These are phyloP conservation scores for Stegastes partitus DNA, from an alignment of 2,113 vertebrate species.

Conservation along the genomic window DNA sequence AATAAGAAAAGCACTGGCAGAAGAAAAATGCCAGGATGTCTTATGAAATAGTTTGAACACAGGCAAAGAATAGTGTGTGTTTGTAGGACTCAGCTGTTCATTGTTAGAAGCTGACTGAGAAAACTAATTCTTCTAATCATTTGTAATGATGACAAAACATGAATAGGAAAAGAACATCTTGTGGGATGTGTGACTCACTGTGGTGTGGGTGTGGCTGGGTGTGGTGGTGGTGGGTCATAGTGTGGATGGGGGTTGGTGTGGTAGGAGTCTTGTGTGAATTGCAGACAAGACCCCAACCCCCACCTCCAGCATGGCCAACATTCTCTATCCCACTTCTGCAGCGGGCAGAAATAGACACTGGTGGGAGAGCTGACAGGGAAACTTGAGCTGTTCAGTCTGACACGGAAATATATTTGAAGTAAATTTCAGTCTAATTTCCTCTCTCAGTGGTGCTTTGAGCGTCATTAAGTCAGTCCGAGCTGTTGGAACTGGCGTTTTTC, in stretches of 20 bases:
- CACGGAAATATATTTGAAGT: neutral
- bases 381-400: neutral
- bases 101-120: neutral
- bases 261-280: constrained; percentile 49
- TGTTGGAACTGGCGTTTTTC: no score
- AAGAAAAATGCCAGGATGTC: neutral
- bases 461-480: neutral
- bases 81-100: neutral
- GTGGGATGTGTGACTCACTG: neutral
- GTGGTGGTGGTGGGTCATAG: neutral
- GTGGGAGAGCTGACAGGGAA: neutral
- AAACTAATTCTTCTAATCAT: neutral
- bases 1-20: no score
- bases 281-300: constrained; percentile 44
- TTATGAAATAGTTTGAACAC: neutral
- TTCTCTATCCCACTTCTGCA: constrained; percentile 60
- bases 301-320: constrained; percentile 55
- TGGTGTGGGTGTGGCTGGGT: neutral
- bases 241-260: neutral
- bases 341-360: constrained; percentile 68
- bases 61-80: neutral
- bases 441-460: neutral
- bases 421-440: neutral
- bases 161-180: neutral
- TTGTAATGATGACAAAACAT: neutral